These are phyloP conservation scores for Solea solea DNA, from an alignment of 2,113 vertebrate species.

Conservation along the genomic window DNA sequence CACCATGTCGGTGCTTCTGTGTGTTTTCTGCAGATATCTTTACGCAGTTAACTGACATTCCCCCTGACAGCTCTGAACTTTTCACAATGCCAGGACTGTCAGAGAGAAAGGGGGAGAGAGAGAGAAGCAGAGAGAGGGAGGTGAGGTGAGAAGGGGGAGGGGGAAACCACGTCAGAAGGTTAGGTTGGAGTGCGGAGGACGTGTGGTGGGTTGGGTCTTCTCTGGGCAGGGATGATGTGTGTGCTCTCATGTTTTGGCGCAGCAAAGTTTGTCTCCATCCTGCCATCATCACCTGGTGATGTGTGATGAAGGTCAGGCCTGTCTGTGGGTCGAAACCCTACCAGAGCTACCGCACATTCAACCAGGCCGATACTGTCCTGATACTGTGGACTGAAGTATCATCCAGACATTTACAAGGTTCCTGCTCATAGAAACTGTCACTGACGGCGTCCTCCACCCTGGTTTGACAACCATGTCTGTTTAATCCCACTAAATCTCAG, in stretches of 20 bases:
- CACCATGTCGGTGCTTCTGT: conserved; percentile 8
- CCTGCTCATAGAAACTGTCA: conserved; percentile 12
- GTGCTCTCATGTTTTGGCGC: conserved; percentile 63
- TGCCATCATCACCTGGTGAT: conserved; percentile 89
- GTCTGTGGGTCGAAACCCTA: conserved; percentile 71
- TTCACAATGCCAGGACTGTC: conserved; percentile 87
- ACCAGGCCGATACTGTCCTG: conserved; percentile 44
- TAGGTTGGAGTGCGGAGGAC: conserved; percentile 23
- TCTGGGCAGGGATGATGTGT: conserved; percentile 27
- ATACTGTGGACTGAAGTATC: conserved; percentile 30
- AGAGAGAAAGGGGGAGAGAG: conserved; percentile 56
- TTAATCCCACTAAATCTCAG: background rate
- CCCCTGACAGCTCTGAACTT: conserved; percentile 97
- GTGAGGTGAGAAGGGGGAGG: conserved; percentile 64
- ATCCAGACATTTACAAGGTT: conserved; percentile 30
- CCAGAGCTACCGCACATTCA: conserved; percentile 33
- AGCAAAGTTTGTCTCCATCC: conserved; percentile 65
- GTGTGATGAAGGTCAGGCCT: conserved; percentile 85
- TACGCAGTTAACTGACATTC: conserved; percentile 85
- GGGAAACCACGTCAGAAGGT: conserved; percentile 75
- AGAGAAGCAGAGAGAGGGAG: conserved; percentile 31
- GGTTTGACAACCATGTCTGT: conserved; percentile 1
- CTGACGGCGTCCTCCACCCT: conserved; percentile 1
- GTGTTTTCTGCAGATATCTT: conserved; percentile 79
- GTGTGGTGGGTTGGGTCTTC: conserved; percentile 17